Evolutionary conservation across 37 sponge, comb jelly and placozoan genomes (phyloP).

Genomic region (Tethya wilhelma): DNA sequence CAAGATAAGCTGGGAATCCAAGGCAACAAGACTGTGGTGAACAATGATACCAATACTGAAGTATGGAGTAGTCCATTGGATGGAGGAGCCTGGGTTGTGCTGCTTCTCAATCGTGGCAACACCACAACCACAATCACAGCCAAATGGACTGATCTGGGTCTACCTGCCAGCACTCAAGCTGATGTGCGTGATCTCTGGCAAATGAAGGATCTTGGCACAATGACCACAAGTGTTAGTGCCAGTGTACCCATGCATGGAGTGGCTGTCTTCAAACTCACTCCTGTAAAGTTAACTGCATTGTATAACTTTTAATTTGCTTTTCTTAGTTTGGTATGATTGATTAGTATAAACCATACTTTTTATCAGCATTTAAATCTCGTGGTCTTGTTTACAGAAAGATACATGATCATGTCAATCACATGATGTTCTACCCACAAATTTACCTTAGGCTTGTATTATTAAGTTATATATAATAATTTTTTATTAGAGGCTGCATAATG

Average conservation of each 20-base stretch:
- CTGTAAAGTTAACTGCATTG: too few relatives aligned
- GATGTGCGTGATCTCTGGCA: slow-evolving; percentile 74
- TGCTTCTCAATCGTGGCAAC: slow-evolving; percentile 60
- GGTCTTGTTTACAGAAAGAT: too few relatives aligned
- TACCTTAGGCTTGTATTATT: too few relatives aligned
- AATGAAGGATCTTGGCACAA: slow-evolving; percentile 53
- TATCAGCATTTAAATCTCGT: too few relatives aligned
- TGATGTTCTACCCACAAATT: too few relatives aligned
- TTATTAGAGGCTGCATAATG: too few relatives aligned
- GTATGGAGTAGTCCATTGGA: slow-evolving; percentile 73
- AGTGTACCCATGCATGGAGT: slow-evolving; percentile 67
- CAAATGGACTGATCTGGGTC: slow-evolving; percentile 31
- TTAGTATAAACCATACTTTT: too few relatives aligned
- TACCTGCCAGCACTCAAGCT: slow-evolving; percentile 10
- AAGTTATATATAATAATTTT: too few relatives aligned
- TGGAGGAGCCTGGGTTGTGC: slow-evolving; percentile 23
- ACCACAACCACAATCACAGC: slow-evolving; percentile 33
- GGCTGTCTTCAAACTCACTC: slow-evolving; percentile 46
- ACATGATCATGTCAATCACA: too few relatives aligned
- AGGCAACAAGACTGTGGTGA: slow-evolving; percentile 43
- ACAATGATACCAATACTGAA: slow-evolving; percentile 33
- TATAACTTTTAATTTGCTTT: too few relatives aligned
- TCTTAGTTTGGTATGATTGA: too few relatives aligned
- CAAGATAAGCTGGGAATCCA: slow-evolving; percentile 76
- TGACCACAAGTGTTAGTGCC: slow-evolving; percentile 34